Conservation (phyloP, 2,113 vertebrate species). For the Myotis davidii region DNA sequence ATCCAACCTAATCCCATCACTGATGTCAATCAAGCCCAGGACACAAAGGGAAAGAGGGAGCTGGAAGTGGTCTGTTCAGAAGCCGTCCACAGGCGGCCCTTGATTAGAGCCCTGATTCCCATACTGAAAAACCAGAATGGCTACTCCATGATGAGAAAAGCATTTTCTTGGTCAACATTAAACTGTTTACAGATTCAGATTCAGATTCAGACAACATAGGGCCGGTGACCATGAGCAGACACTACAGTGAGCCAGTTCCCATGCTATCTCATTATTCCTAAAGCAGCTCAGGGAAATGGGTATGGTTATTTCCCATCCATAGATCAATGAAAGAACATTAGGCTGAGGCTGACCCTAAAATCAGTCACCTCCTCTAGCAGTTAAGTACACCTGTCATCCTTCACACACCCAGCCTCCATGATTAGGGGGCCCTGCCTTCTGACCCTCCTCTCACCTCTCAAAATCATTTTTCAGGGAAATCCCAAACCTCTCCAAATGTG, state of each 20-base stretch:
- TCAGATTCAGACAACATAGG: neutral
- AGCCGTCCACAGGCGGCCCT: neutral
- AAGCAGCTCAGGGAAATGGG: neutral
- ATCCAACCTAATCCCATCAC: neutral
- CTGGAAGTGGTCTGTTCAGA: neutral
- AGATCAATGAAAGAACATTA: neutral
- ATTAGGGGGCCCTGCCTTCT: neutral
- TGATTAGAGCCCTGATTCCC: neutral
- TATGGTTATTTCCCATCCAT: neutral
- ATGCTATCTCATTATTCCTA: neutral
- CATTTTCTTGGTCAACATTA: neutral
- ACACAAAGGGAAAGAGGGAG: neutral
- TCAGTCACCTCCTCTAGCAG: neutral
- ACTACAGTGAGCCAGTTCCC: neutral
- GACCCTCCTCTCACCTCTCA: neutral
- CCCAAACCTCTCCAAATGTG: neutral
- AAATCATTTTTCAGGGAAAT: slow-evolving; percentile 20
- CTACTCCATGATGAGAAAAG: neutral
- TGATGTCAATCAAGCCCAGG: neutral
- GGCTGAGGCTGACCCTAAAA: neutral
- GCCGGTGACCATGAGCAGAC: fast-evolving
- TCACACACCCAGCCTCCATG: neutral
- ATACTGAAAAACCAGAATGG: neutral
- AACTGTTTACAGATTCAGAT: neutral
- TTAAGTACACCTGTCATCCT: neutral